These are phyloP conservation scores for Phaethon lepturus DNA, from an alignment of 2,113 vertebrate genomes.

Conservation along the genomic window DNA sequence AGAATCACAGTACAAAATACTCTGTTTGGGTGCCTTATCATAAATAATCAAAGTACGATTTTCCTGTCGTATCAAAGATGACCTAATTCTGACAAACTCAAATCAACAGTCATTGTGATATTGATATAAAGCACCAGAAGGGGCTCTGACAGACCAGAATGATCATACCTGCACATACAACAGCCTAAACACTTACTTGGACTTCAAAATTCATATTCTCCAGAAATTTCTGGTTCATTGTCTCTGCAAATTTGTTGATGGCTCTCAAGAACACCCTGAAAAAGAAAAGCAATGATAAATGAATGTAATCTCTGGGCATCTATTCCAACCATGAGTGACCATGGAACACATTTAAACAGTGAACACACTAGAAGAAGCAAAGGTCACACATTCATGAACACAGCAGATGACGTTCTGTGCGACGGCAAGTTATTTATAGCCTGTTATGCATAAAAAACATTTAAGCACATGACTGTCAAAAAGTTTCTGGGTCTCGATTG, in stretches of 20 bases:
- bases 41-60: not conserved
- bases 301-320: not conserved
- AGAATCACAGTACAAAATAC: not conserved
- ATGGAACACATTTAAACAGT: not conserved
- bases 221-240: conserved; percentile 96
- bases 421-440: not conserved
- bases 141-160: not conserved
- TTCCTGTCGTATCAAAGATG: not conserved
- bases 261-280: conserved; percentile 92
- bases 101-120: not conserved
- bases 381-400: not conserved
- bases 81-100: not conserved
- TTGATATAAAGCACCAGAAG: not conserved
- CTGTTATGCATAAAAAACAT: not conserved
- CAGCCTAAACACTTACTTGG: conserved; percentile 78
- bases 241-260: conserved; percentile 96
- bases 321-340: rapidly evolving
- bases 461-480: not conserved
- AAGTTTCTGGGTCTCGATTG: not conserved
- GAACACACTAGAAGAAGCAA: not conserved
- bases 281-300: not conserved
- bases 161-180: not conserved
- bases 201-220: conserved; percentile 95
- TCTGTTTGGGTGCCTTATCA: not conserved
- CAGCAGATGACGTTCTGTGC: not conserved